phyloP scores from a whole-genome alignment of 2,888 invertebrate species.

The Isoperla grammatica region DNA sequence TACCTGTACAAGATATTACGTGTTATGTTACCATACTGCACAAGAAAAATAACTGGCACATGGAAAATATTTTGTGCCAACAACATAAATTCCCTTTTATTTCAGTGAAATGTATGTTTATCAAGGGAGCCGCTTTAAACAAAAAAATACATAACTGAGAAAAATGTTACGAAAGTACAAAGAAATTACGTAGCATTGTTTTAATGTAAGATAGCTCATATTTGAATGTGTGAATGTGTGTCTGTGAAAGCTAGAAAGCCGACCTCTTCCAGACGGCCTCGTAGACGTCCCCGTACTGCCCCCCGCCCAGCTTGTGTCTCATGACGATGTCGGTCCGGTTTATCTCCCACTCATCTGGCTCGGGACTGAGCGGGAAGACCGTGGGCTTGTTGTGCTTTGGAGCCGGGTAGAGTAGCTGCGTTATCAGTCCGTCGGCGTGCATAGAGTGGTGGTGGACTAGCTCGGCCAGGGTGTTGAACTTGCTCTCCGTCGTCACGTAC shows the following conservation, averaged over 20 bases:
- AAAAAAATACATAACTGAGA: too few species aligned
- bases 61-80: too few species aligned
- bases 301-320: slow-evolving; percentile 96
- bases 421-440: slow-evolving; percentile 93
- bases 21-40: too few species aligned
- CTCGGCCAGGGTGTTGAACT: slow-evolving; percentile 96
- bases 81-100: too few species aligned
- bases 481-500: slow-evolving; percentile 94
- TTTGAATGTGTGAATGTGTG: too few species aligned
- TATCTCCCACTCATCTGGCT: slow-evolving; percentile 97
- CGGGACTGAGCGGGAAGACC: slow-evolving; percentile 89
- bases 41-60: too few species aligned
- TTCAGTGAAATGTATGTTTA: too few species aligned
- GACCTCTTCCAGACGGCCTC: slow-evolving; percentile 90
- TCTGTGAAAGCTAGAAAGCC: too few species aligned
- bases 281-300: slow-evolving; percentile 91
- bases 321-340: slow-evolving; percentile 97
- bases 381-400: slow-evolving; percentile 95
- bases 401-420: slow-evolving; percentile 95
- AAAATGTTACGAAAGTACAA: too few species aligned
- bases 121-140: too few species aligned
- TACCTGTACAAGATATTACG: slow-evolving; percentile 52
- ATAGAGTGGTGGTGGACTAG: slow-evolving; percentile 98
- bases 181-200: too few species aligned
- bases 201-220: too few species aligned